Evolutionary conservation across 2,113 vertebrate species (phyloP), one percentile per base, ranked within the genome.

Genomic region (Corythoichthys intestinalis): DNA sequence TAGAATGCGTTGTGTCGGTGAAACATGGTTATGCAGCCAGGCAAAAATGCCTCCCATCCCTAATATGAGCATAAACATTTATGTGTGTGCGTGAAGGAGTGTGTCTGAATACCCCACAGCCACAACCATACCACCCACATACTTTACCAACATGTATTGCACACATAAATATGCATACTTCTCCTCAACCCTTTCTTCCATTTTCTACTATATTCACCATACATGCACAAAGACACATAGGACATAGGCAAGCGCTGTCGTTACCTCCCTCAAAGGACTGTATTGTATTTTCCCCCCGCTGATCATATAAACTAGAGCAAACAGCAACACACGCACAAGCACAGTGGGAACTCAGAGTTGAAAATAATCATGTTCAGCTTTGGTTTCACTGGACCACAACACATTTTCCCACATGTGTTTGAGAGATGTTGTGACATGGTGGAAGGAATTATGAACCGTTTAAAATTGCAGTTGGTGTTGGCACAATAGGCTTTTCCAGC

Each of bases 1-100:
- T 80, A 74, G 86, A 69, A 87, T 86, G 85, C 77, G 84, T 85
- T 88, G 79, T 87, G 83, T 86, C 84, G 88, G 84, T 84, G 77
- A 80, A 83, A 79, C 76, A 34, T 70, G 83, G 81, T 83, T 74
- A 82, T 78, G 48, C 79, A 85, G 70, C 73, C 66, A 72, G 76
- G 75, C 50, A 79, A 87, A 86, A 77, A 85, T 85, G 86, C 85
- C 82, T 80, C 85, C 86, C 75, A 78, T 82, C 57, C 75, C 46
- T 60, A 50, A 70, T 50, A 47, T 75, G 20, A 72, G 66, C 6
- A 10, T 69, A 6, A 67, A 2, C 76, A 8, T 79, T 15, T 57
- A 41, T 63, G 60, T 60, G 20, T 38, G 37, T 37, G 62, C 10
- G 38, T 65, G 69, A 39, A 54, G 37, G 73, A 64, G 47, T 20